Conservation (phyloP, 2,113 vertebrate genomes). For the Pyrgilauda ruficollis region DNA sequence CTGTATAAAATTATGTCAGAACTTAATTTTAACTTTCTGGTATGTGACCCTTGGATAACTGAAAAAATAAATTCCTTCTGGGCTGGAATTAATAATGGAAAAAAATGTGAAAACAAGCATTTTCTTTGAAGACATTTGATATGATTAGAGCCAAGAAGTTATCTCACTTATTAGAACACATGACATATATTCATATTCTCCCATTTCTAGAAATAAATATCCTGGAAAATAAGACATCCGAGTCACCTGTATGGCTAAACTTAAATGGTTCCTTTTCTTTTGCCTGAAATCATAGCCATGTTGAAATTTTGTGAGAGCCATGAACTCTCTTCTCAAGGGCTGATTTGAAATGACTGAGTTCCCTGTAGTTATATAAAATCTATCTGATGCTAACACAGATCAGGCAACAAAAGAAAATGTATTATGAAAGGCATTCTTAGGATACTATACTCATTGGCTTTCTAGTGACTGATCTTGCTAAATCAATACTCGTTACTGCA, state of each 20-base stretch:
- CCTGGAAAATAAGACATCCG: neutral
- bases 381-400: neutral
- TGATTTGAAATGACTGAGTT: neutral
- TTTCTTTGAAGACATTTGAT: neutral
- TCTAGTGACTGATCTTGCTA: slow-evolving; percentile 17
- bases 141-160: neutral
- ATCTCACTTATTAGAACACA: neutral
- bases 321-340: neutral
- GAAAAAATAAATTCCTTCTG: neutral
- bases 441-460: neutral
- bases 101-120: neutral
- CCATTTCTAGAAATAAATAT: neutral
- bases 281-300: neutral
- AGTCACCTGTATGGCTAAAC: neutral
- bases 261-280: neutral
- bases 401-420: slow-evolving; percentile 2
- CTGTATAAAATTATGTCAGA: neutral
- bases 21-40: neutral
- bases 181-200: neutral
- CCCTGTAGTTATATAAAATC: neutral
- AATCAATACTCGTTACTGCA: slow-evolving; percentile 30
- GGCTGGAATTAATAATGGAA: neutral
- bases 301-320: neutral
- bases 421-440: neutral
- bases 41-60: neutral